Conservation (phyloP, 2,888 invertebrate species). For the Drosophila gaucha region DNA sequence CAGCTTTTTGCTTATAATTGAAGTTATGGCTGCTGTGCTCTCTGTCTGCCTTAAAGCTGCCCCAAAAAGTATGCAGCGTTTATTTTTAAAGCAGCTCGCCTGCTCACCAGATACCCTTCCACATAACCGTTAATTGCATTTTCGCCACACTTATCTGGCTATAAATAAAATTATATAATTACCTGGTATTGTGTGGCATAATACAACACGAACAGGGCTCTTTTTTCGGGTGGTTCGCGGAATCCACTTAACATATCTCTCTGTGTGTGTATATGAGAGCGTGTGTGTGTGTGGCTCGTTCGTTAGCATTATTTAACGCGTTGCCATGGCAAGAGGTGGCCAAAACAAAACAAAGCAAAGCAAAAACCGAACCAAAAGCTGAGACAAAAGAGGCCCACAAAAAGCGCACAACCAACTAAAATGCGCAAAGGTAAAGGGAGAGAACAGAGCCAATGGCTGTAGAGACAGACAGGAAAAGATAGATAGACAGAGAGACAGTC, state of each 20-base stretch:
- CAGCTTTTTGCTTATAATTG: constrained; percentile 43
- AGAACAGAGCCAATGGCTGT: background rate
- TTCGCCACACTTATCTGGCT: constrained; percentile 78
- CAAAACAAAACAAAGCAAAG: constrained; percentile 63
- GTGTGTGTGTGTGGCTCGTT: constrained; percentile 35
- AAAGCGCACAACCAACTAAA: constrained; percentile 59
- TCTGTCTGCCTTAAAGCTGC: constrained; percentile 26
- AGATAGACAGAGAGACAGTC: constrained; percentile 14
- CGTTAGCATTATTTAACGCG: constrained; percentile 76
- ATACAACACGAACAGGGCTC: constrained; percentile 26
- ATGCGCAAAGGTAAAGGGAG: constrained; percentile 57
- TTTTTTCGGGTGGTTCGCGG: constrained; percentile 19
- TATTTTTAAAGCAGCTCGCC: constrained; percentile 6
- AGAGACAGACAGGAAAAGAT: constrained; percentile 7
- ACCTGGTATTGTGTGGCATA: constrained; percentile 71
- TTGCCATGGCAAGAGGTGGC: constrained; percentile 76
- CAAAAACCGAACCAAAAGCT: constrained; percentile 36
- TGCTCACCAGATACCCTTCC: constrained; percentile 10
- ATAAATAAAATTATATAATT: constrained; percentile 81
- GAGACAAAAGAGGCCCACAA: constrained; percentile 52
- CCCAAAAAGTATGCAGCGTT: constrained; percentile 17
- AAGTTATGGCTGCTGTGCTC: constrained; percentile 55
- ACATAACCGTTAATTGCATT: constrained; percentile 72
- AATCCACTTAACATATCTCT: constrained; percentile 69
- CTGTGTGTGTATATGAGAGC: constrained; percentile 27